Conservation (phyloP, 2,113 vertebrate species). For the Thunnus thynnus region DNA sequence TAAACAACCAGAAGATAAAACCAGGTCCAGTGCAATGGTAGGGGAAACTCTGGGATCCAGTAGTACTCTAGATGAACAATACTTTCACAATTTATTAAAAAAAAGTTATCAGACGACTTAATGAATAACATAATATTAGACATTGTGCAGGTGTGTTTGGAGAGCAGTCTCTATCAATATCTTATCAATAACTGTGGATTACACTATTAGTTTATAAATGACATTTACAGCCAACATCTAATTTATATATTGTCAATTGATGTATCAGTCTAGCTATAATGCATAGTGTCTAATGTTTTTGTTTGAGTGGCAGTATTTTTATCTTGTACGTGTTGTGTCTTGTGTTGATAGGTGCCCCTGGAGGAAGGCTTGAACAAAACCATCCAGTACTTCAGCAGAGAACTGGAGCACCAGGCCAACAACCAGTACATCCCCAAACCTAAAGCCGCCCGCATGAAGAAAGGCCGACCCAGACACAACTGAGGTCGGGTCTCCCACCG, state of each 20-base stretch:
- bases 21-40: no score
- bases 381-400: constrained; percentile 98
- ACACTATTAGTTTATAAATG: no score
- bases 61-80: no score
- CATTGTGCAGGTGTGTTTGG: background rate
- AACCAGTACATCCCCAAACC: constrained; percentile 99
- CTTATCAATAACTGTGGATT: background rate
- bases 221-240: background rate
- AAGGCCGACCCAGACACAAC: constrained; percentile 93
- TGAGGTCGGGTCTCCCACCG: constrained; percentile 71
- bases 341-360: constrained; percentile 90
- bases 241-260: background rate
- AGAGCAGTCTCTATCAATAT: background rate
- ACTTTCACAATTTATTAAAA: no score
- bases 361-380: constrained; percentile 99
- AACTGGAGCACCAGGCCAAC: constrained; percentile 98
- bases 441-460: constrained; percentile 97
- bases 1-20: no score
- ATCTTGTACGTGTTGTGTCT: background rate
- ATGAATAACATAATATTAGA: background rate
- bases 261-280: background rate
- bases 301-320: background rate
- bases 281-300: background rate
- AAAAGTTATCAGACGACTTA: background rate
- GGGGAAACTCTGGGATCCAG: no score